Evolutionary conservation across 1,140 invertebrate genomes (phyloP).

Genomic region (Lordiphosa collinella): DNA sequence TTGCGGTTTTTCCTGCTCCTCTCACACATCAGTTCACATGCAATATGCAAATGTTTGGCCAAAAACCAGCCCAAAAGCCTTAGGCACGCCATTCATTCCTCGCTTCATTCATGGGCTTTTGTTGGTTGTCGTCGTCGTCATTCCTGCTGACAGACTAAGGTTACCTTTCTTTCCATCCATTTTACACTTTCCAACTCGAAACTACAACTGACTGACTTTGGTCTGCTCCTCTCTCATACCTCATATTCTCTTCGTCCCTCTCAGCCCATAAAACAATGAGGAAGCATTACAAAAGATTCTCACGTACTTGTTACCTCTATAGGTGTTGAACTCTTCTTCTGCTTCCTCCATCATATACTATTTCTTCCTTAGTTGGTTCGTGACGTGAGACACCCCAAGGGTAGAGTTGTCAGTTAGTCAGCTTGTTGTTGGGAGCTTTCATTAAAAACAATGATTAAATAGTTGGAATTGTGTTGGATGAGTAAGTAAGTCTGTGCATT

Average conservation of each 20-base stretch:
- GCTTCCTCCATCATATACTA: no score
- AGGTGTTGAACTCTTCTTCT: constrained; percentile 25
- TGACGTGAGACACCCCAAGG: no score
- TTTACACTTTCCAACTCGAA: constrained; percentile 39
- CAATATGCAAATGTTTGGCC: constrained; percentile 40
- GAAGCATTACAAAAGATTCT: constrained; percentile 49
- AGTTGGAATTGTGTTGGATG: no score
- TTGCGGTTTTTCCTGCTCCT: constrained; percentile 25
- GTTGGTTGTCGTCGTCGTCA: constrained; percentile 1
- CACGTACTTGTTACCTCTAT: constrained; percentile 47
- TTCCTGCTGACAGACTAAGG: neutral
- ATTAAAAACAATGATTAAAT: no score
- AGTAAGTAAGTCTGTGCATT: no score
- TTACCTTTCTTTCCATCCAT: constrained; percentile 15
- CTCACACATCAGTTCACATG: constrained; percentile 15
- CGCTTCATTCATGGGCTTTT: constrained; percentile 30
- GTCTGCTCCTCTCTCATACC: no score
- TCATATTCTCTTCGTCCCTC: no score
- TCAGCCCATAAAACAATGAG: constrained; percentile 21
- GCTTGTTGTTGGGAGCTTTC: no score
- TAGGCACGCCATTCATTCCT: constrained; percentile 19
- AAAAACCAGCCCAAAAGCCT: constrained; percentile 8
- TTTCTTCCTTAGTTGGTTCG: no score
- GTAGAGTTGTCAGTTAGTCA: no score
- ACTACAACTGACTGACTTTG: constrained; percentile 14